phyloP scores from a whole-genome alignment of 2,113 vertebrate genomes.

The Nesospiza acunhae region DNA sequence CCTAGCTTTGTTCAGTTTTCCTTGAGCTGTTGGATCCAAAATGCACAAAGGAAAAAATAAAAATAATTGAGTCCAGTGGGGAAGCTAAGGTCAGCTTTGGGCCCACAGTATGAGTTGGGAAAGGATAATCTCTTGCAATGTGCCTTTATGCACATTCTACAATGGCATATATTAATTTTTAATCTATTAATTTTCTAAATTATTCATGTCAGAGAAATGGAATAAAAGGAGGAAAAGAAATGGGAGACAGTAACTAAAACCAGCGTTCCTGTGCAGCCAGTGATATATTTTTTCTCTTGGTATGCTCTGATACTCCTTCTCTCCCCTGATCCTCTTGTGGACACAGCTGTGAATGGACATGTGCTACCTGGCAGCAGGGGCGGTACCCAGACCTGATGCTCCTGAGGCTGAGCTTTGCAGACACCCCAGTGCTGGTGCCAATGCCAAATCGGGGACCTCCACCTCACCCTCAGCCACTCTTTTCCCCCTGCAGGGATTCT shows the following conservation, averaged over 20 bases:
- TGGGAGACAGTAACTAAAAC: not conserved
- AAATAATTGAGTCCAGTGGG: not conserved
- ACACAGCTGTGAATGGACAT: not conserved
- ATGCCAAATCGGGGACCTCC: not conserved
- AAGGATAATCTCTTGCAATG: not conserved
- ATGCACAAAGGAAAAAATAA: not conserved
- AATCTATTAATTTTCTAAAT: conserved; percentile 63
- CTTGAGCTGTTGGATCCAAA: not conserved
- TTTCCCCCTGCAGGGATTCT: not conserved
- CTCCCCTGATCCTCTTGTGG: not conserved
- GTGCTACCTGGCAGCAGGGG: not conserved
- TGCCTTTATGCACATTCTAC: not conserved
- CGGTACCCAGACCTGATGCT: not conserved
- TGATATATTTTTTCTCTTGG: not conserved
- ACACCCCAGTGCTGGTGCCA: not conserved
- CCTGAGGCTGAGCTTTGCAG: not conserved
- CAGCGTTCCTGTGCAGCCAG: not conserved
- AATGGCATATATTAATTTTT: conserved; percentile 48
- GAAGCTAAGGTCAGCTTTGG: not conserved
- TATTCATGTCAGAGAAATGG: conserved; percentile 44
- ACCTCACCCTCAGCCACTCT: not conserved
- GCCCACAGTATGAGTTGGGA: not conserved
- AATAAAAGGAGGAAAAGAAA: not conserved
- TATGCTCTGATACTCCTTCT: not conserved
- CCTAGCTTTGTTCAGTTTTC: not conserved